Evolutionary conservation across 2,113 vertebrate species (phyloP), one percentile per base, ranked within the genome.

Genomic region (Nettapus auritus): DNA sequence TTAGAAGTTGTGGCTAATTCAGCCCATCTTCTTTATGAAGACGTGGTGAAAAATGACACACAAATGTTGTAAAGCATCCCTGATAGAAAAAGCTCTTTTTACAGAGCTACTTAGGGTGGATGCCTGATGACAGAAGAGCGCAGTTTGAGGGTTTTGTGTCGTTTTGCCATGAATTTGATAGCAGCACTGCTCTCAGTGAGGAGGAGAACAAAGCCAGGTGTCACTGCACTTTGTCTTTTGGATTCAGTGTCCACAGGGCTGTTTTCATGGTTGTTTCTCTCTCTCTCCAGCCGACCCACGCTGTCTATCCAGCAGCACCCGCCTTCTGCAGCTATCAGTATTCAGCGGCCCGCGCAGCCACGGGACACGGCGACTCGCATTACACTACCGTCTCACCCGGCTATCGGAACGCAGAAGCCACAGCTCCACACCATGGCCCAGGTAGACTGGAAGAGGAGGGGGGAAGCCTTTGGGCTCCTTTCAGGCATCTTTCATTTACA

Each of bases 341-440:
- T 99, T 93, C 99, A 99, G 96, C 98, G 99, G 86, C 98, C 99
- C 40, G 98, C 99, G 1, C 97, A 98, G 33, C 97, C 98, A 0
- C 97, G 99, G 14, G 99, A 99, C 74, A 94, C 98, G 0, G 97
- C 98, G 3, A 98, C 98, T 3, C 98, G 99, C 23, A 99, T 99
- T 95, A 99, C 99, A 2, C 98, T 99, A 56, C 99, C 99, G 0
- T 99, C 99, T 3, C 99, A 99, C 94, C 99, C 99, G 2, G 99
- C 99, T 0, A 97, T 99, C 15, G 99, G 99, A 19, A 84, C 98
- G 0, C 99, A 98, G 74, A 99, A 99, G 74, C 98, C 98, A 52
- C 99, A 99, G 97, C 98, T 99, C 2, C 99, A 99, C 96, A 98
- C 99, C 19, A 98, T 99, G 98, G 97, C 99, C 20, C 99, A 99